phyloP scores from a whole-genome alignment of 2,888 invertebrate genomes.

The Thymelicus acteon region DNA sequence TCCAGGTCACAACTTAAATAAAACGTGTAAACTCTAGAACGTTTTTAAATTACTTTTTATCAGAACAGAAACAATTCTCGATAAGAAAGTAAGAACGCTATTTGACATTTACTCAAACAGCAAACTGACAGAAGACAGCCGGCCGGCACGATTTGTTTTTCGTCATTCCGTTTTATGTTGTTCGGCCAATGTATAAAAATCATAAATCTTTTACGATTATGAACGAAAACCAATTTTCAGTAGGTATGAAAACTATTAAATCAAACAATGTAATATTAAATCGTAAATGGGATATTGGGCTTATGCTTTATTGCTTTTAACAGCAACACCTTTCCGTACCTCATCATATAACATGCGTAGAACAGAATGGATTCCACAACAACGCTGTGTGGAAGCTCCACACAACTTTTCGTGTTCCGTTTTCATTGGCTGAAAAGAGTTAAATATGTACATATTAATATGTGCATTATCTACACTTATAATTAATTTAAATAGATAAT shows the following conservation, averaged over 20 bases:
- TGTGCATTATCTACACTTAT: no score
- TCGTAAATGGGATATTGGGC: no score
- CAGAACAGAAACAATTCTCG: neutral
- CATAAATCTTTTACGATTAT: no score
- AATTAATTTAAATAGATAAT: no score
- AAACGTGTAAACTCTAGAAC: neutral
- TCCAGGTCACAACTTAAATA: slow-evolving; percentile 1
- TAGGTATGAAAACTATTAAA: neutral
- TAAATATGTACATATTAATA: neutral
- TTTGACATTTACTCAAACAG: neutral
- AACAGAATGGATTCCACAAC: slow-evolving; percentile 4
- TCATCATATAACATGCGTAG: neutral
- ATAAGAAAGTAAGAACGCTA: no score
- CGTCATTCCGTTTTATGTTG: slow-evolving; percentile 4
- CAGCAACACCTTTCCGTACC: no score
- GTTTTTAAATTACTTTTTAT: slow-evolving; percentile 2
- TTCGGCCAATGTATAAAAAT: neutral
- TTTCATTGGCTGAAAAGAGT: slow-evolving; percentile 36
- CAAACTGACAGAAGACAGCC: neutral
- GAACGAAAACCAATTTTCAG: no score
- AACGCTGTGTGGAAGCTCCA: neutral
- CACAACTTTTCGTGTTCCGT: slow-evolving; percentile 33
- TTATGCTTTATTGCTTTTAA: no score
- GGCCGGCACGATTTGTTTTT: neutral
- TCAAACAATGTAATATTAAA: neutral